These are phyloP conservation scores for Coendou prehensilis DNA, from an alignment of 2,797 vertebrate species.

Conservation along the genomic window DNA sequence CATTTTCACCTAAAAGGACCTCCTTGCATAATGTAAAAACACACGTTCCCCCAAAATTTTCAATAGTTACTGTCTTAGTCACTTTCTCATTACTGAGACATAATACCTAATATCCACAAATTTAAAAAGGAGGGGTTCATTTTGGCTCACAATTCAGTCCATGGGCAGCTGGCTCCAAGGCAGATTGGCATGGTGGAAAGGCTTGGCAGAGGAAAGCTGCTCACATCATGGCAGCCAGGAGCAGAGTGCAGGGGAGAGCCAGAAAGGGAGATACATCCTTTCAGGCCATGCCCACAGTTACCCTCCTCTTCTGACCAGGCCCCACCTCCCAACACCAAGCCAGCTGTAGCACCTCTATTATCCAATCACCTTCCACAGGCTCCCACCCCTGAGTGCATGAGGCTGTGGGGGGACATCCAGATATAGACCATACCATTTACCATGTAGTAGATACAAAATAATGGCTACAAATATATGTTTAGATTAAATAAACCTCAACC, in stretches of 20 bases:
- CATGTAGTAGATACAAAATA: neutral
- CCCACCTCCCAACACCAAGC: neutral
- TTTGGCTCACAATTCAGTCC: neutral
- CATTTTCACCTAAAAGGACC: constrained; percentile 46
- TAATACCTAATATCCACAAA: neutral
- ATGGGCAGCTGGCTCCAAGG: neutral
- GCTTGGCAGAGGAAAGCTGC: neutral
- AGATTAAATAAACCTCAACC: constrained; percentile 32
- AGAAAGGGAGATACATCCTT: neutral
- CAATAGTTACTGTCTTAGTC: neutral
- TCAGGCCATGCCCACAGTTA: neutral
- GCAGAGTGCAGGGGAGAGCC: neutral
- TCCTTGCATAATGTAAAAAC: neutral
- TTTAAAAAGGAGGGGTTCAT: neutral
- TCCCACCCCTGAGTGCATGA: neutral
- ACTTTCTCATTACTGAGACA: neutral
- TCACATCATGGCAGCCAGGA: neutral
- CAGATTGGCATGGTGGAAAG: neutral
- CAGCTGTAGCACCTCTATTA: neutral
- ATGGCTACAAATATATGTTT: neutral
- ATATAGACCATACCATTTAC: neutral
- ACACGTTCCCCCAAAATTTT: neutral
- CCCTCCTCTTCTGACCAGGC: neutral
- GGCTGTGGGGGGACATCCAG: neutral
- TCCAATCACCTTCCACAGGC: neutral